Percentiles rank a stretch among this genome's conserved stretches.
These are phyloP conservation scores for Norana najaformis DNA, from an alignment of 2,888 invertebrate species.

Conservation along the genomic window DNA sequence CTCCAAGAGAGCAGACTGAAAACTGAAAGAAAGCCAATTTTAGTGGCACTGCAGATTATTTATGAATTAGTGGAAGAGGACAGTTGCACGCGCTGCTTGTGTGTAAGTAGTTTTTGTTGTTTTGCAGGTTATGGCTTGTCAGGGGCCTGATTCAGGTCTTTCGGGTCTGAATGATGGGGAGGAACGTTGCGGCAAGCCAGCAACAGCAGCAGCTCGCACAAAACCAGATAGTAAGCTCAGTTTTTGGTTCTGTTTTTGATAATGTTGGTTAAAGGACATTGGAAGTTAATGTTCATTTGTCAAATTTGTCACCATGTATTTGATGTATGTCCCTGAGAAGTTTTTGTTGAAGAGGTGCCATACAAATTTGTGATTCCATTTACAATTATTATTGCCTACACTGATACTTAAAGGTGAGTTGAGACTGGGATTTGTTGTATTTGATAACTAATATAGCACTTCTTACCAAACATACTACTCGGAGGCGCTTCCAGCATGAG, in stretches of 20 bases:
- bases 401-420: no score
- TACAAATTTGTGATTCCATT: no score
- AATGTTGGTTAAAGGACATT: not conserved
- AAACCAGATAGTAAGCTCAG: conserved; percentile 59
- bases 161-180: conserved; percentile 42
- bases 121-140: conserved; percentile 53
- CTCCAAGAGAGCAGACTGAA: not conserved
- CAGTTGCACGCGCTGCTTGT: no score
- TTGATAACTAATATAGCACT: no score
- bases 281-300: not conserved
- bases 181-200: conserved; percentile 59
- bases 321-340: no score
- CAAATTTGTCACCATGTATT: not conserved
- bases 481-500: no score
- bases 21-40: no score
- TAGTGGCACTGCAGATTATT: no score
- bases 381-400: no score
- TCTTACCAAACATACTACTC: no score
- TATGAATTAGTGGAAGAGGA: no score
- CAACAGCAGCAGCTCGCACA: conserved; percentile 59
- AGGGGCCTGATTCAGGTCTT: conserved; percentile 47
- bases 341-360: no score
- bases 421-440: not conserved
- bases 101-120: not conserved
- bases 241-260: not conserved